Evolutionary conservation across 2,797 vertebrate genomes (phyloP), one percentile per base, ranked within the genome.

Genomic region (Falco peregrinus): DNA sequence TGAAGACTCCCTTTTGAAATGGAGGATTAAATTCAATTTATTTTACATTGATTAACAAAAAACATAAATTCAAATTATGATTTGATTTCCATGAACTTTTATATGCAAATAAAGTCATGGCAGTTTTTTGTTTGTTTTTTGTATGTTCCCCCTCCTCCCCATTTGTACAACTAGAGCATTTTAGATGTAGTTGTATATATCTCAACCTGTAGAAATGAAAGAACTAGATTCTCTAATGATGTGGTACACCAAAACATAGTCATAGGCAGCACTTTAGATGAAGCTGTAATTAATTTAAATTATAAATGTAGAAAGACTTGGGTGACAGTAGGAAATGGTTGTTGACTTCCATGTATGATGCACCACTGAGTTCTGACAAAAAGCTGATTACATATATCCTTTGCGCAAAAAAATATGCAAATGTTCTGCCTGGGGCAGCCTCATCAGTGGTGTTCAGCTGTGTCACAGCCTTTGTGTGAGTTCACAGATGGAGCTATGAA

Each of bases 61-160:
- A 64, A 9, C 18, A 39, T 64, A 89, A 74, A 18, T 31, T 63
- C 20, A 80, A 76, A 22, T 43, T 77, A 28, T 43, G 13, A 28
- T 80, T 89, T 77, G 19, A 77, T 77, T 95, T 33, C 31, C 5
- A 6, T 19, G 6, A 71, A 41, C 4, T 25, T 78, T 54, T 35
- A 47, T 50, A 53, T 22, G 33, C 41, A 77, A 90, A 53, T 3
- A 37, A 45, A 22, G 9, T 39, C 2, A 4, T 53, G 9, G 10
- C 11, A 13, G 11, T 4, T 24, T 12, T 28, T 37, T 50, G 6
- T 61, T 25, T 37, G 16, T 19, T 28, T 19, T 14, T 7, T 35
- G 6, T 16, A 4, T 16, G 39, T 28, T 39, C 7, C 17, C 5
- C 2, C 13, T 1, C 25, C 33, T 5, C 6, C n/a, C 24, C 59